phyloP scores from a whole-genome alignment of 2,797 vertebrate species.

The Selene dorsalis region DNA sequence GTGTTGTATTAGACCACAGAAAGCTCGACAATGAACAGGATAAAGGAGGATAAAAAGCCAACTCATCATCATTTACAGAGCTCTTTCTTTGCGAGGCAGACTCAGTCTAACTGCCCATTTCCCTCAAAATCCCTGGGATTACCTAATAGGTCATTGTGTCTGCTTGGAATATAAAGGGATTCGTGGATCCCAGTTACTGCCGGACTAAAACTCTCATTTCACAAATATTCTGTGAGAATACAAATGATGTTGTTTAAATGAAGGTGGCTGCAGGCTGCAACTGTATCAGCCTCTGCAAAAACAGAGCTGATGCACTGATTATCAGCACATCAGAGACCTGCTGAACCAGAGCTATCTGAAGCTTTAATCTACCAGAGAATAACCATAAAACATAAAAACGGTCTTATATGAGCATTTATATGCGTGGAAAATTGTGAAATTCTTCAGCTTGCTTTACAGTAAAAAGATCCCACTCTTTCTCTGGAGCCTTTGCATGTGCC shows the following conservation, averaged over 20 bases:
- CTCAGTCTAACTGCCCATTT: conserved; percentile 81
- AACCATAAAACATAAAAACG: conserved; percentile 20
- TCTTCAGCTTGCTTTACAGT: conserved; percentile 7
- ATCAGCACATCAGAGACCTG: conserved; percentile 34
- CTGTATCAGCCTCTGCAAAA: conserved; percentile 16
- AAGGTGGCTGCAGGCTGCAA: conserved; percentile 24
- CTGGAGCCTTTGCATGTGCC: conserved; percentile 10
- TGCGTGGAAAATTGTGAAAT: background rate
- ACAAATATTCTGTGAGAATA: conserved; percentile 55
- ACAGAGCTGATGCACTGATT: conserved; percentile 26
- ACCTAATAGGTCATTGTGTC: conserved; percentile 82
- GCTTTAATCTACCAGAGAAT: conserved; percentile 40
- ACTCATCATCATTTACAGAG: conserved; percentile 81
- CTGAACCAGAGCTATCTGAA: conserved; percentile 16
- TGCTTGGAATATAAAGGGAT: conserved; percentile 72
- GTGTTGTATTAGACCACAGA: conserved; percentile 65
- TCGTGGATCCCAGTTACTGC: conserved; percentile 36
- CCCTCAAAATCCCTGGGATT: conserved; percentile 81
- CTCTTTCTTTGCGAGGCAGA: conserved; percentile 70
- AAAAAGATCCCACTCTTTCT: background rate
- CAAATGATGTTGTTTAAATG: conserved; percentile 50
- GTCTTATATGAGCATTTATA: conserved; percentile 26
- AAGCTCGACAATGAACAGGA: conserved; percentile 73
- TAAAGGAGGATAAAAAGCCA: conserved; percentile 76
- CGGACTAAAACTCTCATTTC: conserved; percentile 49